Evolutionary conservation across 2,797 vertebrate species (phyloP), one percentile per base, ranked within the genome.

Genomic region (Menidia menidia): DNA sequence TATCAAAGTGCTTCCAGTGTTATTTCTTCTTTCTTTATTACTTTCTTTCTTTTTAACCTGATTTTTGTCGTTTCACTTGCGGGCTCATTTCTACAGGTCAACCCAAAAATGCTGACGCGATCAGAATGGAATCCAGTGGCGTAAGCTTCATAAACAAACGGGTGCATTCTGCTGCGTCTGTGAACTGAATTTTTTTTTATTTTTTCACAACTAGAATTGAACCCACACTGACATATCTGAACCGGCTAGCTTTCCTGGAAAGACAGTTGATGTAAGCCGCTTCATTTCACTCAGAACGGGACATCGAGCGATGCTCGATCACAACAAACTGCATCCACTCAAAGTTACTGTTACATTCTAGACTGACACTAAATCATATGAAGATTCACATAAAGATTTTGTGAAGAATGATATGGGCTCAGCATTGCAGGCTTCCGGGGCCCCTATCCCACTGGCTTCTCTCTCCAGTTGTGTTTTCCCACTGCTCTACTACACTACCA

Each of bases 31-130:
- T 39, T 10, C 25, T 44, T 70, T 41, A 25, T 25, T 25, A 25
- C 6, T 52, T 19, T 5, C 50, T 14, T 4, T 15, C 30, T 30
- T 32, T 53, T 8, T 14, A 11, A 13, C 5, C 31, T 5, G 14
- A 41, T 69, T 58, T 19, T 5, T 12, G 4, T 42, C 14, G 43
- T 67, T 58, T 59, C 32, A 9, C 53, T 43, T 54, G 42, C 42
- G 41, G 56, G 43, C 30, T 18, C 33, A 41, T 45, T 50, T 64
- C 45, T 15, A 13, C 12, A 32, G 44, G 44, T 33, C 60, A 9
- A 31, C 45, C 33, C 15, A 72, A 64, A 41, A 64, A 41, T 69
- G 71, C 58, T 70, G 62, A 66, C 71, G 47, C 74, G 47, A 58
- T 33, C 55, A 58, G 48, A 66, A 65, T 44, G 31, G n/a, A 64